phyloP scores from a whole-genome alignment of 2,113 vertebrate species.

The Pteropus alecto region DNA sequence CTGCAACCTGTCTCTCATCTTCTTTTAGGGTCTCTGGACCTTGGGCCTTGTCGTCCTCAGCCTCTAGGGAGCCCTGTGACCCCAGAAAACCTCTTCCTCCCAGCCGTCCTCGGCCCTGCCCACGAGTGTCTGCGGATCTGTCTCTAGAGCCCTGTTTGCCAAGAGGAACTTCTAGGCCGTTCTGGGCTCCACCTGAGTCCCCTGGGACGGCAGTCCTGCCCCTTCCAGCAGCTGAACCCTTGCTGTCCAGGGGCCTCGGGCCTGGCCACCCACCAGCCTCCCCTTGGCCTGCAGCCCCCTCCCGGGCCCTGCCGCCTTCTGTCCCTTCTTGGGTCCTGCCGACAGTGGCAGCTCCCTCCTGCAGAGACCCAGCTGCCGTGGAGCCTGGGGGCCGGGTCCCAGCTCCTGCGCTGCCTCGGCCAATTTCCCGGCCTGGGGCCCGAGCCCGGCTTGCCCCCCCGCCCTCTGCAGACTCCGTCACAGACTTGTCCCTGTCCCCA shows the following conservation, averaged over 20 bases:
- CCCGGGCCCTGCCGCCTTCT: background rate
- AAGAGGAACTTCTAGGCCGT: background rate
- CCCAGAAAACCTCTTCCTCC: background rate
- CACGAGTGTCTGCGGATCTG: background rate
- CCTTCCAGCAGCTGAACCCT: background rate
- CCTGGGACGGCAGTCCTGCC: background rate
- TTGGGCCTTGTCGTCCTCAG: background rate
- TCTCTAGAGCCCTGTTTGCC: background rate
- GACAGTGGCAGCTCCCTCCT: background rate
- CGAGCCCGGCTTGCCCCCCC: rapidly evolving
- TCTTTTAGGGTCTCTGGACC: background rate
- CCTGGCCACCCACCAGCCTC: background rate
- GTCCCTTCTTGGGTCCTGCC: rapidly evolving
- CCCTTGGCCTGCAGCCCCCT: background rate
- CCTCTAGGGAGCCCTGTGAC: background rate
- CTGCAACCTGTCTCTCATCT: rapidly evolving
- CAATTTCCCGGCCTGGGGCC: background rate
- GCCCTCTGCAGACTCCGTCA: rapidly evolving
- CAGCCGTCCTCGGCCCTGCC: background rate
- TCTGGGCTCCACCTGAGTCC: background rate
- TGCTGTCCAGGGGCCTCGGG: background rate
- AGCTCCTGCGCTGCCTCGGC: background rate
- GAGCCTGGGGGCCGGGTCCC: background rate
- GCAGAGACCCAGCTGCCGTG: background rate
- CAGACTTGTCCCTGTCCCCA: background rate